Conservation (phyloP, 1,140 invertebrate species). For the Rhynchophorus ferrugineus region DNA sequence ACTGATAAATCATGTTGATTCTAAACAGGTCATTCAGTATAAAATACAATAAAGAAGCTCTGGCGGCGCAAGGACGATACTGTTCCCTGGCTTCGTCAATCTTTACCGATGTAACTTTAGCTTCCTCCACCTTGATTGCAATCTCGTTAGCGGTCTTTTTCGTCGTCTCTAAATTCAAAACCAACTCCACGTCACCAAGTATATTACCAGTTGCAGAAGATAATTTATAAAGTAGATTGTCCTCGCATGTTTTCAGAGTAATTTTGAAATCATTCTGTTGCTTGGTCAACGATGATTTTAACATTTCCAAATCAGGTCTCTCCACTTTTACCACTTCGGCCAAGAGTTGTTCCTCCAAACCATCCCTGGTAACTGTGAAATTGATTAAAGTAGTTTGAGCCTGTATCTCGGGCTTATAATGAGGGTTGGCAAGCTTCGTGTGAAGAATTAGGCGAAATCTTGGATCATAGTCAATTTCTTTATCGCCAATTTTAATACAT, state of each 20-base stretch:
- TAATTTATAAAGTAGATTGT: conserved; percentile 75
- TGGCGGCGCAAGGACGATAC: conserved; percentile 76
- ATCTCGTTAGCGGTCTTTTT: conserved; percentile 90
- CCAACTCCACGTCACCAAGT: conserved; percentile 79
- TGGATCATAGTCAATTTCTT: conserved; percentile 81
- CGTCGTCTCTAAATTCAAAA: conserved; percentile 88
- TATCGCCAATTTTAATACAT: conserved; percentile 75
- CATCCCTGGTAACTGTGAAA: conserved; percentile 89
- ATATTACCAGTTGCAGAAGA: conserved; percentile 87
- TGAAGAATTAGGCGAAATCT: conserved; percentile 84
- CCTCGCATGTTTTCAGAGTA: conserved; percentile 81
- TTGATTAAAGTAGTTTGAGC: conserved; percentile 92
- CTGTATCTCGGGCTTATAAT: conserved; percentile 95
- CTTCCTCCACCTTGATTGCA: conserved; percentile 75
- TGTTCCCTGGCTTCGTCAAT: conserved; percentile 87
- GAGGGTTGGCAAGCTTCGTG: conserved; percentile 90
- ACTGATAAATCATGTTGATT: conserved; percentile 95
- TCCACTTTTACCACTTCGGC: conserved; percentile 92
- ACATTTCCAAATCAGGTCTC: conserved; percentile 79
- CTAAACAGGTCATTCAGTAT: conserved; percentile 88
- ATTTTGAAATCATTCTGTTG: conserved; percentile 96
- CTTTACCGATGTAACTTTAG: conserved; percentile 74
- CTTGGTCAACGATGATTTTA: conserved; percentile 60
- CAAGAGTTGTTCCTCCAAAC: conserved; percentile 85
- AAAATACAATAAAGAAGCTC: conserved; percentile 89